These are phyloP conservation scores for Galleria mellonella DNA, from an alignment of 1,140 invertebrate species.

Conservation along the genomic window DNA sequence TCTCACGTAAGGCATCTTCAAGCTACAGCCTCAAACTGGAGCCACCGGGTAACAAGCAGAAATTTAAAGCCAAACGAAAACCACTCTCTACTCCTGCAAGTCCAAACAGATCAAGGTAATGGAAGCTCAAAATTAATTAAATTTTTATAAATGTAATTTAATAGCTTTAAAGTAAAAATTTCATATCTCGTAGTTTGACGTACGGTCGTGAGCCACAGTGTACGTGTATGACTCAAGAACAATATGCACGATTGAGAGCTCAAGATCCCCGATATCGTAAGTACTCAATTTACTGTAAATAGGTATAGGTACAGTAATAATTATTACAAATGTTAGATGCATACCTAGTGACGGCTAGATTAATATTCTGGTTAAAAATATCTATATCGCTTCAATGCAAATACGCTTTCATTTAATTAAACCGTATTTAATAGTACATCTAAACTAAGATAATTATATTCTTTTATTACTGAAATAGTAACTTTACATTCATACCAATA, in stretches of 20 bases:
- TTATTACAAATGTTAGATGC: too few relatives aligned
- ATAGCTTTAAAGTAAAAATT: slow-evolving; percentile 1
- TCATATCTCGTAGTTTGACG: slow-evolving; percentile 34
- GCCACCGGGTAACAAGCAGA: slow-evolving; percentile 88
- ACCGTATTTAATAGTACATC: too few relatives aligned
- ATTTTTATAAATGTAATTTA: too few relatives aligned
- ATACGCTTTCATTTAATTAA: too few relatives aligned
- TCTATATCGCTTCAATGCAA: too few relatives aligned
- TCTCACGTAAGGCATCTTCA: slow-evolving; percentile 96
- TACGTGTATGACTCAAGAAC: slow-evolving; percentile 96
- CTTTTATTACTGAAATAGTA: too few relatives aligned
- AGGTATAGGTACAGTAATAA: too few relatives aligned
- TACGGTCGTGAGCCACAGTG: slow-evolving; percentile 87
- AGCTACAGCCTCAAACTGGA: slow-evolving; percentile 96
- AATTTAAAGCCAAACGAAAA: slow-evolving; percentile 89
- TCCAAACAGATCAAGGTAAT: slow-evolving; percentile 85
- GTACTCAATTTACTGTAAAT: slow-evolving; percentile 6
- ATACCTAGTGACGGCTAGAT: too few relatives aligned
- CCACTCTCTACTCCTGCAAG: slow-evolving; percentile 95
- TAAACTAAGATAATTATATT: too few relatives aligned
- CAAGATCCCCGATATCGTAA: slow-evolving; percentile 89
- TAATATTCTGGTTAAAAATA: too few relatives aligned
- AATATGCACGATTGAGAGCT: slow-evolving; percentile 87
- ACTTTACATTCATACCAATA: too few relatives aligned
- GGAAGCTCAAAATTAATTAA: too few relatives aligned